Percentiles rank a stretch among this genome's conserved stretches.
phyloP scores from a whole-genome alignment of 2,113 vertebrate species.

The Anser cygnoides region DNA sequence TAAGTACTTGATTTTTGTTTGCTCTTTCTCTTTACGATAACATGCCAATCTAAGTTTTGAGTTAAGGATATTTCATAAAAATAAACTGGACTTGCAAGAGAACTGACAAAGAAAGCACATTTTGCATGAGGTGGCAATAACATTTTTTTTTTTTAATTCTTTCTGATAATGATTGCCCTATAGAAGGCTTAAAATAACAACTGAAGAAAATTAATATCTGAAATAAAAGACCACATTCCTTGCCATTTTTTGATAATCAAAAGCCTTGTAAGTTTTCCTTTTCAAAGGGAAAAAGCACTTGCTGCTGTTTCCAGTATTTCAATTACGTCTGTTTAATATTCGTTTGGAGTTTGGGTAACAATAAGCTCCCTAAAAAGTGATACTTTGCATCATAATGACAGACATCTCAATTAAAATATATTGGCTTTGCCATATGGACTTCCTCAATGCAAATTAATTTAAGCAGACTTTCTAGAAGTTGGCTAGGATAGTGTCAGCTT shows the following conservation, averaged over 20 bases:
- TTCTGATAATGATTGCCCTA: not conserved
- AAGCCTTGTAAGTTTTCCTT: not conserved
- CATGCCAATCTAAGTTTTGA: not conserved
- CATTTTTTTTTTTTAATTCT: not conserved
- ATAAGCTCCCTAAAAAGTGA: not conserved
- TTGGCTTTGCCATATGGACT: not conserved
- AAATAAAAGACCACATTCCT: not conserved
- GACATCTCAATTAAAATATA: not conserved
- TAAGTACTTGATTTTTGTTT: not conserved
- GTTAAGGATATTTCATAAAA: not conserved
- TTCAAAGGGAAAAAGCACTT: not conserved
- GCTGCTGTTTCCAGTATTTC: not conserved
- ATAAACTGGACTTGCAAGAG: not conserved
- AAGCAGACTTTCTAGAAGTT: not conserved
- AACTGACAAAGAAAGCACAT: not conserved
- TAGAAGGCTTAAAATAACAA: not conserved
- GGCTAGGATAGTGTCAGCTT: not conserved
- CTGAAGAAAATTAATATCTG: not conserved
- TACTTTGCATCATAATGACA: not conserved
- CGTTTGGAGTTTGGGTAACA: not conserved
- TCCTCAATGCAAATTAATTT: not conserved
- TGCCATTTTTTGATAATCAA: not conserved
- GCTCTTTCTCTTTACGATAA: not conserved
- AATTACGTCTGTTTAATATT: not conserved
- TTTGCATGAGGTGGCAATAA: not conserved